phyloP scores from a whole-genome alignment of 2,888 invertebrate genomes.

The Patella ulyssiponensis region DNA sequence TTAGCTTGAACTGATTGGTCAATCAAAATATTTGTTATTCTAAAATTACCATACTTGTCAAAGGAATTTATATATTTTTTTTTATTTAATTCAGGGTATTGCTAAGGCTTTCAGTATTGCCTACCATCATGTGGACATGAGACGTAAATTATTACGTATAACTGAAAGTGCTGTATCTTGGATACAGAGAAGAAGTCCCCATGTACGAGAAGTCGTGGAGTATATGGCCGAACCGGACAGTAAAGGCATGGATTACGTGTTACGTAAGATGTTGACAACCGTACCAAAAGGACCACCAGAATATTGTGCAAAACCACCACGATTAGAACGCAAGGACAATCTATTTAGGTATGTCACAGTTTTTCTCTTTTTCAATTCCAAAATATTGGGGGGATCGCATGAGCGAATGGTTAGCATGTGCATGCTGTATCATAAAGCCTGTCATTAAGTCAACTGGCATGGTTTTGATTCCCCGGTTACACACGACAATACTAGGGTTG shows the following conservation, averaged over 20 bases:
- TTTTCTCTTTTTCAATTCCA: neutral
- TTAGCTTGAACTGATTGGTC: too few species aligned
- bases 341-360: conserved; percentile 63
- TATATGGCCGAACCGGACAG: conserved; percentile 69
- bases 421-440: too few species aligned
- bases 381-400: too few species aligned
- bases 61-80: neutral
- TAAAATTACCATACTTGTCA: too few species aligned
- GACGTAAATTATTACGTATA: conserved; percentile 67
- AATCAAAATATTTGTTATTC: too few species aligned
- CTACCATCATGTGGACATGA: conserved; percentile 69
- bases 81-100: conserved; percentile 61
- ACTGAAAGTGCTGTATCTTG: conserved; percentile 70
- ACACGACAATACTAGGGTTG: too few species aligned
- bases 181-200: conserved; percentile 67
- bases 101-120: conserved; percentile 71
- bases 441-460: too few species aligned
- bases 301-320: conserved; percentile 55
- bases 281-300: conserved; percentile 60
- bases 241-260: conserved; percentile 59
- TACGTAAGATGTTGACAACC: conserved; percentile 68
- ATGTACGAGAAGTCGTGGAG: conserved; percentile 63
- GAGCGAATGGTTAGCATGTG: too few species aligned
- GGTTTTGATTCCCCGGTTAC: too few species aligned
- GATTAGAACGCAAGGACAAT: conserved; percentile 69